Evolutionary conservation across 2,797 vertebrate species (phyloP).

Genomic region (Rhodeus uyekii): DNA sequence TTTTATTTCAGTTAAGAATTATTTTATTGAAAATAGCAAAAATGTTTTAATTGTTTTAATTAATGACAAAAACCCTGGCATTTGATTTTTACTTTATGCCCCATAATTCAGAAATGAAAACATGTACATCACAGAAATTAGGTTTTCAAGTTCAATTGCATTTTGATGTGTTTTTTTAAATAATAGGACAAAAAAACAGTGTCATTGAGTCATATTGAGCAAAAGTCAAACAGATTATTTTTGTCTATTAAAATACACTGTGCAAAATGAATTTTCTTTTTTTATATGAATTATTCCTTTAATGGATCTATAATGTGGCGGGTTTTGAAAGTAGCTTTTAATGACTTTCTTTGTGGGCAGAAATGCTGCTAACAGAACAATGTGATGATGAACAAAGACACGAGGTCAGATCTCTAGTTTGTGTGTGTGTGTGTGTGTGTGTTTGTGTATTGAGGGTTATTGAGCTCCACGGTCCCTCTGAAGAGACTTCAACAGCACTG

Average conservation of each 20-base stretch:
- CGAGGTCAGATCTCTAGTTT: conserved; percentile 7
- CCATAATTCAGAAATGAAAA: conserved; percentile 3
- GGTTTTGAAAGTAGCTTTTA: conserved; percentile 1
- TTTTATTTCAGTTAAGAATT: neutral
- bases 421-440: neutral
- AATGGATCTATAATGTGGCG: neutral
- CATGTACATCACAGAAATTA: neutral
- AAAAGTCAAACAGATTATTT: conserved; percentile 6
- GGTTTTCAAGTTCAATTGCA: neutral
- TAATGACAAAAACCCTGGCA: neutral
- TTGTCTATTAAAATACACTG: conserved; percentile 4
- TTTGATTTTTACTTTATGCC: neutral
- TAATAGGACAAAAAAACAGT: neutral
- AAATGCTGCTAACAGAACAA: neutral
- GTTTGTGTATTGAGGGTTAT: conserved; percentile 6
- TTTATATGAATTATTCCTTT: neutral
- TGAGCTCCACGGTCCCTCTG: neutral
- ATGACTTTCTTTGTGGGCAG: conserved; percentile 13
- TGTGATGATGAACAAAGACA: conserved; percentile 18
- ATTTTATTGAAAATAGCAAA: neutral
- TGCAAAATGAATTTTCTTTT: neutral
- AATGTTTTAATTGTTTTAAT: neutral
- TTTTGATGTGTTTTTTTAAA: neutral
- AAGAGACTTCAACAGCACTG: conserved; percentile 30
- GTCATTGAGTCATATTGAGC: neutral